Evolutionary conservation across 2,888 invertebrate genomes (phyloP).

Genomic region (Caenorhabditis sp.): DNA sequence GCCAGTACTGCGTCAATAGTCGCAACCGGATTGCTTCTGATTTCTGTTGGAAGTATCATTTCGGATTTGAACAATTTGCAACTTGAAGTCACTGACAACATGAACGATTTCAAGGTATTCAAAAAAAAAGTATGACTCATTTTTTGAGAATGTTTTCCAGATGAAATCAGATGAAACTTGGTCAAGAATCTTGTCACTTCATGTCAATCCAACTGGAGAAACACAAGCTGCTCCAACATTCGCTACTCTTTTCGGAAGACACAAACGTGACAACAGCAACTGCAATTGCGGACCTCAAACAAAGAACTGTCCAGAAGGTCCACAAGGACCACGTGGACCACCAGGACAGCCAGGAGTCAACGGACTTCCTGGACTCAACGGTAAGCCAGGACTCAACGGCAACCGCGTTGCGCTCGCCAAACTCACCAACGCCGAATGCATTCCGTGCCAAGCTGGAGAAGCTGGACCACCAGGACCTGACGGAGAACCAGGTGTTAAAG

Average conservation of each 20-base stretch:
- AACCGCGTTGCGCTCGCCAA: slow-evolving; percentile 18
- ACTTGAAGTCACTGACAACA: slow-evolving; percentile 31
- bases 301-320: slow-evolving; percentile 41
- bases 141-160: slow-evolving; percentile 7
- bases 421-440: slow-evolving; percentile 30
- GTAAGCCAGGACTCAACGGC: slow-evolving; percentile 37
- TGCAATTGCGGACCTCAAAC: slow-evolving; percentile 42
- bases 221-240: slow-evolving; percentile 33
- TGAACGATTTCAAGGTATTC: slow-evolving; percentile 34
- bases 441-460: slow-evolving; percentile 39
- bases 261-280: slow-evolving; percentile 43
- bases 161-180: slow-evolving; percentile 45
- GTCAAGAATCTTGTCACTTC: slow-evolving; percentile 33
- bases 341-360: slow-evolving; percentile 34
- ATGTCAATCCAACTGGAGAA: slow-evolving; percentile 39
- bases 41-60: slow-evolving; percentile 38
- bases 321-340: slow-evolving; percentile 40
- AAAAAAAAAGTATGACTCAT: background rate
- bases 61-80: slow-evolving; percentile 39
- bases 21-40: slow-evolving; percentile 35
- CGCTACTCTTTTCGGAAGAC: slow-evolving; percentile 40
- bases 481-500: slow-evolving; percentile 38
- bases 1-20: slow-evolving; percentile 37
- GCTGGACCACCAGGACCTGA: slow-evolving; percentile 46
- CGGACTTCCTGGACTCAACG: slow-evolving; percentile 38